These are phyloP conservation scores for Antechinus flavipes DNA, from an alignment of 2,113 vertebrate genomes.

Conservation along the genomic window DNA sequence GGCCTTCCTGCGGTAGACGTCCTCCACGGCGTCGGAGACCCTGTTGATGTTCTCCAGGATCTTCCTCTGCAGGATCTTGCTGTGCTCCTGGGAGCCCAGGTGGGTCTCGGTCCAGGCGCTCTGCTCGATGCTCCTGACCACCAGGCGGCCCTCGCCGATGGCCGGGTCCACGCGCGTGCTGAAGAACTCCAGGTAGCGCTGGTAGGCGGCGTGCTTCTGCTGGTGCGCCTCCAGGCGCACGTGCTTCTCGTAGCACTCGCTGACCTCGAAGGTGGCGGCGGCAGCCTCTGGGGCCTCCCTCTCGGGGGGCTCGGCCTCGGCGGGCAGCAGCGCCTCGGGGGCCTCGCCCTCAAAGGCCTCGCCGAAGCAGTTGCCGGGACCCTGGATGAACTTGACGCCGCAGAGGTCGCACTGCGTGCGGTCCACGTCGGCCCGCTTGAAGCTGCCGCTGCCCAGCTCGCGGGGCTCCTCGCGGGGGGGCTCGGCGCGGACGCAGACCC, in stretches of 20 bases:
- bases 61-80: conserved; percentile 81
- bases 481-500: conserved; percentile 56
- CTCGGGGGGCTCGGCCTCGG: conserved; percentile 55
- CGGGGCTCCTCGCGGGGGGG: conserved; percentile 64
- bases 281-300: conserved; percentile 64
- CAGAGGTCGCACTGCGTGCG: conserved; percentile 88
- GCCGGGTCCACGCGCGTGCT: conserved; percentile 73
- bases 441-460: conserved; percentile 74
- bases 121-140: conserved; percentile 78
- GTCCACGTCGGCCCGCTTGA: conserved; percentile 87
- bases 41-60: conserved; percentile 84
- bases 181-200: conserved; percentile 81
- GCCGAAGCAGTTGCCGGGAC: conserved; percentile 73
- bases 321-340: conserved; percentile 54
- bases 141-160: conserved; percentile 75
- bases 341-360: conserved; percentile 67
- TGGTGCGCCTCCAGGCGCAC: conserved; percentile 76
- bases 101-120: conserved; percentile 53
- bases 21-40: conserved; percentile 78
- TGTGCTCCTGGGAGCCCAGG: conserved; percentile 81
- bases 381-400: conserved; percentile 83
- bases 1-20: conserved; percentile 84
- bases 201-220: conserved; percentile 80
- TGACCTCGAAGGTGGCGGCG: conserved; percentile 9
- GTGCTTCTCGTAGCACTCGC: conserved; percentile 79